Conservation (phyloP, 2,113 vertebrate species). For the Pomatostomus ruficeps region DNA sequence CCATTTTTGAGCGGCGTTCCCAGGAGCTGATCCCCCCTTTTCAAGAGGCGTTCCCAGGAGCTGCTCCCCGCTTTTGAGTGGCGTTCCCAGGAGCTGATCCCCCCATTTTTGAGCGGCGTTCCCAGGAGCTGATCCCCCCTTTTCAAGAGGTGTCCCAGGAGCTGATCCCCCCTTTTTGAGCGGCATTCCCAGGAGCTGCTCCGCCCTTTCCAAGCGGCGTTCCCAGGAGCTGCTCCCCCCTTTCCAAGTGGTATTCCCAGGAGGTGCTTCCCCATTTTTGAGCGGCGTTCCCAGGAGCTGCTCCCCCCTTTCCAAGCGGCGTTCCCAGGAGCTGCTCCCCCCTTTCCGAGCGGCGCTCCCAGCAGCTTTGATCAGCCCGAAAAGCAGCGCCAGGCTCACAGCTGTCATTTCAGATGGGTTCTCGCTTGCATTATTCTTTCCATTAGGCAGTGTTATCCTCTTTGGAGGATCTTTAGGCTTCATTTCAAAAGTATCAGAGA, state of each 20-base stretch:
- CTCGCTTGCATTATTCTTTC: conserved; percentile 41
- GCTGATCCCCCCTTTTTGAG: not conserved
- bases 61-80: not conserved
- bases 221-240: not conserved
- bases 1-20: not conserved
- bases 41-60: not conserved
- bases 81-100: not conserved
- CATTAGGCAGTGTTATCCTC: conserved; percentile 35
- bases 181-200: not conserved
- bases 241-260: not conserved
- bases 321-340: not conserved
- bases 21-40: not conserved
- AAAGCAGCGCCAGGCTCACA: not conserved
- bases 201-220: not conserved
- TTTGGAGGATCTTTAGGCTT: conserved; percentile 49
- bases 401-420: conserved; percentile 43
- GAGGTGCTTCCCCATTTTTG: not conserved
- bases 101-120: not conserved
- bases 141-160: not conserved
- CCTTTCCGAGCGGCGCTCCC: not conserved
- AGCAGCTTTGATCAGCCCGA: conserved; percentile 19
- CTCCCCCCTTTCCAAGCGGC: not conserved
- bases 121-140: not conserved
- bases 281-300: not conserved
- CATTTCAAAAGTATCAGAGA: conserved; percentile 35